These are phyloP conservation scores for Muscicapa striata DNA, from an alignment of 2,797 vertebrate species.

Conservation along the genomic window DNA sequence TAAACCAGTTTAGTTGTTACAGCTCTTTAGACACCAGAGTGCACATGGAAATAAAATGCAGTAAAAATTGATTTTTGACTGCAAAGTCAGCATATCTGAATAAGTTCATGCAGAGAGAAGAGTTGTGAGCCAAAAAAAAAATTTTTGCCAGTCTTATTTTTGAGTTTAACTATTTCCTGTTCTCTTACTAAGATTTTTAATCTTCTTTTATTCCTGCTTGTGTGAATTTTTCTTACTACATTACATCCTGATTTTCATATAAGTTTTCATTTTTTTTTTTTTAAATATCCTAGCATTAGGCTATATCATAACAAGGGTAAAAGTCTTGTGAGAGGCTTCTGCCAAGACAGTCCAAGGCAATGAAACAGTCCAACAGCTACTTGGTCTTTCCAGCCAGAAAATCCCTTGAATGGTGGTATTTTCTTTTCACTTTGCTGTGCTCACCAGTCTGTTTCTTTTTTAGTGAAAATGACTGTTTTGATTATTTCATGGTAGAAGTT, in stretches of 20 bases:
- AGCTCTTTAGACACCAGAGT: neutral
- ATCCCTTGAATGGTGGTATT: neutral
- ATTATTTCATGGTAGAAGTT: neutral
- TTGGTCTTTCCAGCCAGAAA: neutral
- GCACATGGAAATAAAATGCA: neutral
- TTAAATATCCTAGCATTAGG: neutral
- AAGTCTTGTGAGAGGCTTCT: neutral
- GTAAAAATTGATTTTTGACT: conserved; percentile 7
- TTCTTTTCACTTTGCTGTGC: neutral
- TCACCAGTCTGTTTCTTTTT: neutral
- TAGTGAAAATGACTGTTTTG: neutral
- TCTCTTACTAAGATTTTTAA: neutral
- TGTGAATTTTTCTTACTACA: neutral
- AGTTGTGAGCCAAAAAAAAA: neutral
- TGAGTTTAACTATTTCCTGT: neutral
- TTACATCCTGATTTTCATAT: neutral
- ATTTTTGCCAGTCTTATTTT: neutral
- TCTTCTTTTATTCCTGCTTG: neutral
- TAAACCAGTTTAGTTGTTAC: neutral
- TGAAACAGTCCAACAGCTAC: neutral
- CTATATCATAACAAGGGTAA: neutral
- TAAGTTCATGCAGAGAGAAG: neutral
- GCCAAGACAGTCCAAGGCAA: neutral
- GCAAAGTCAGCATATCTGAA: neutral
- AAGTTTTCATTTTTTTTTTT: neutral